Percentiles rank a stretch among this genome's conserved stretches.
Evolutionary conservation across 1,140 invertebrate genomes (phyloP).

Genomic region (Hylaeus anthracinus): DNA sequence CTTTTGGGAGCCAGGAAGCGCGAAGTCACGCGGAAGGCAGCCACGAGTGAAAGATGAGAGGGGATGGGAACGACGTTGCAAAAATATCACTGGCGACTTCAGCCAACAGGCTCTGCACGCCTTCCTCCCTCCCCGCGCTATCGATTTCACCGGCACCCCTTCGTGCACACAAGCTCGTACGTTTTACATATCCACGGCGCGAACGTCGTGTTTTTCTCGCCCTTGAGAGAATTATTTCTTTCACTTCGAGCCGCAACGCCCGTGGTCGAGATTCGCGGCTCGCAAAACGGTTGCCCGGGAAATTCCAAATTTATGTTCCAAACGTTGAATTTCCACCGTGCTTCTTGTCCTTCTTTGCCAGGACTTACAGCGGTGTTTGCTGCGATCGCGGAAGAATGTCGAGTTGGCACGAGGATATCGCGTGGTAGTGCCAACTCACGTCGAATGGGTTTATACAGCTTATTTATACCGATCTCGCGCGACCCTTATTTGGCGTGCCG

Average conservation of each 20-base stretch:
- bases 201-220: constrained; percentile 40
- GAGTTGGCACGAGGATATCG: background rate
- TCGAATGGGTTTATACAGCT: background rate
- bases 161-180: constrained; percentile 19
- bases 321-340: background rate
- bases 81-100: constrained; percentile 57
- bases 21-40: constrained; percentile 35
- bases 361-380: too few species aligned
- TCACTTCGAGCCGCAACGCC: constrained; percentile 1
- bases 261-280: constrained; percentile 15
- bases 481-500: background rate
- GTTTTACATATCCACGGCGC: constrained; percentile 37
- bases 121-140: constrained; percentile 47
- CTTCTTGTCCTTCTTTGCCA: background rate
- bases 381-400: background rate
- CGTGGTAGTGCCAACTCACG: background rate
- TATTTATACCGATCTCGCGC: background rate
- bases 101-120: constrained; percentile 3
- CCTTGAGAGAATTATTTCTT: constrained; percentile 48
- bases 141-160: constrained; percentile 16
- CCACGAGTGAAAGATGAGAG: constrained; percentile 30
- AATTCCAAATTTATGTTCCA: background rate
- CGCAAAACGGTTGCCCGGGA: constrained; percentile 8
- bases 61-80: constrained; percentile 27
- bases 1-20: constrained; percentile 37